Percentiles rank a stretch among this genome's conserved stretches.
Evolutionary conservation across 1,140 invertebrate species (phyloP).

Genomic region (Caerostris darwini): DNA sequence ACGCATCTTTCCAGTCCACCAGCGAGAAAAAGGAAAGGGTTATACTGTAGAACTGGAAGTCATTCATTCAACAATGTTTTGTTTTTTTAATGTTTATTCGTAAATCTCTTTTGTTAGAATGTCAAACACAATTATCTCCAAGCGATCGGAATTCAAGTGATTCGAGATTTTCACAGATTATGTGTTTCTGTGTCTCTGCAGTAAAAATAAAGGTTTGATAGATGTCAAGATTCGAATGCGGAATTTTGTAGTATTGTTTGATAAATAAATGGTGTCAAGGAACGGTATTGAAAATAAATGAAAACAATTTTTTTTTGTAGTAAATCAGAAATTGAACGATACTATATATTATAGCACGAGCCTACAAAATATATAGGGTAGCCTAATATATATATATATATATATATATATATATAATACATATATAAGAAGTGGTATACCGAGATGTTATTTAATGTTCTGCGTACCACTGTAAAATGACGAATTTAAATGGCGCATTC

Average conservation of each 20-base stretch:
- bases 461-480: too few species aligned
- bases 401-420: too few species aligned
- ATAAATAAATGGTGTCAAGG: background rate
- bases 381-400: too few species aligned
- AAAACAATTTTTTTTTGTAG: too few species aligned
- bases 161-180: background rate
- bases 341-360: too few species aligned
- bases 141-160: background rate
- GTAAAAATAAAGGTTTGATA: background rate
- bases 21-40: background rate
- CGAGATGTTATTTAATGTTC: too few species aligned
- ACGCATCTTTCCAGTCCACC: slow-evolving; percentile 30
- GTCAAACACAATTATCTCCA: background rate
- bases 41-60: background rate
- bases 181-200: background rate
- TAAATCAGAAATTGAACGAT: too few species aligned
- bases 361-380: too few species aligned
- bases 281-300: too few species aligned
- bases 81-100: background rate
- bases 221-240: background rate
- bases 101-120: slow-evolving; percentile 1
- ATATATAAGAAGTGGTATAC: too few species aligned
- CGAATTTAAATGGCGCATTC: too few species aligned
- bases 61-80: background rate
- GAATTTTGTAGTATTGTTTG: background rate